Base-by-base conservation (phyloP, 2,797 vertebrate genomes). In the Phaenicophaeus curvirostris region DNA sequence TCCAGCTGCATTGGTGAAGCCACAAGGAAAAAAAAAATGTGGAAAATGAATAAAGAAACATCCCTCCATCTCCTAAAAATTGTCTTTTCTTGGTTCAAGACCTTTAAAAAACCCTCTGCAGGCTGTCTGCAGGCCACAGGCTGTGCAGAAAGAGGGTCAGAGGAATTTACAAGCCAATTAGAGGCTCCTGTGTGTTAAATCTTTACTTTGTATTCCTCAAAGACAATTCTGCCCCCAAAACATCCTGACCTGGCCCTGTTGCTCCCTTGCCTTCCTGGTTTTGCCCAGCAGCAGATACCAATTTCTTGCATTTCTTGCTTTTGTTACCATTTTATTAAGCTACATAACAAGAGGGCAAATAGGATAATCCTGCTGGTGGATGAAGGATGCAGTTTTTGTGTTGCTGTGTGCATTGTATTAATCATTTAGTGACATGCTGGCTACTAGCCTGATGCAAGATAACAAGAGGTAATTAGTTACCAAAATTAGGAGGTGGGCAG, bases 381-480 rank as follows among this genome's bases (percentile, higher is more conserved):
- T n/a, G 79, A 86, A 46, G 65, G 83, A 92, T 72, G 79, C 44
- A 27, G 85, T 46, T 15, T 63, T 21, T 57, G 28, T 4, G 30
- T n/a, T 79, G 83, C 86, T 41, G 46, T 13, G 35, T 82, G 83
- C 66, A 1, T 79, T 73, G 53, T 27, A 90, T 95, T 90, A 93
- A 97, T 97, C 90, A 95, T 67, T 78, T 4, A 42, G 77, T 90
- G 90, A 83, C 92, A 55, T 11, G 75, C 80, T 95, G 96, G 76
- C 93, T 93, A 39, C 85, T 46, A 78, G 90, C 94, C 91, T 90
- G 95, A 86, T 92, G 89, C 1, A 42, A 87, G 93, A 73, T 93
- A 96, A 96, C 8, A 12, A 97, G 89, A 92, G 75, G 83, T 90
- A 96, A 97, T 96, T 97, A 97, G 83, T 90, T 95, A 75, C 62